phyloP scores from a whole-genome alignment of 2,113 vertebrate species.

The Argyrosomus japonicus region DNA sequence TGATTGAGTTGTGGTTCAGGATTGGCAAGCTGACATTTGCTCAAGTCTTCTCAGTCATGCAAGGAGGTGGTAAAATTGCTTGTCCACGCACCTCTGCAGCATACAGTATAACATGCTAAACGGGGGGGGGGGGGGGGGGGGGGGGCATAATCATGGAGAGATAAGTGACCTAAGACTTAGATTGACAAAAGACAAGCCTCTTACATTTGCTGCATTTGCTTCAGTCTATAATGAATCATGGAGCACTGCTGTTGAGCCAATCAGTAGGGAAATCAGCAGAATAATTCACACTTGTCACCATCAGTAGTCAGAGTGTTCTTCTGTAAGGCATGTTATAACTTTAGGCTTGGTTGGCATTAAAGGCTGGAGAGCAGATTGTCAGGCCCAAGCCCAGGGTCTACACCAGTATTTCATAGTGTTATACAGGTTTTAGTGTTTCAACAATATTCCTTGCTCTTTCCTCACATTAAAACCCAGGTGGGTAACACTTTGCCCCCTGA shows the following conservation, averaged over 20 bases:
- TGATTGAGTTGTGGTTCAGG: constrained; percentile 22
- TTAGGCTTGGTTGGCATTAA: not conserved
- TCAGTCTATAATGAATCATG: not conserved
- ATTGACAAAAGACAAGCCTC: not conserved
- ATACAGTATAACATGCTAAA: constrained; percentile 2
- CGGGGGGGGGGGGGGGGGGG: not conserved
- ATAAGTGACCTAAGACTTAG: not conserved
- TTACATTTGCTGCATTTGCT: not conserved
- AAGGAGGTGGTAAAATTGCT: constrained; percentile 7
- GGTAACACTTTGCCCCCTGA: not conserved
- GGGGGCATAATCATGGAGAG: not conserved
- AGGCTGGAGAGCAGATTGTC: constrained; percentile 1
- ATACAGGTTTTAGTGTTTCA: not conserved
- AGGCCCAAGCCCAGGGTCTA: not conserved
- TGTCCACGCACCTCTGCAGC: constrained; percentile 9
- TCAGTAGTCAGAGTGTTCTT: not conserved
- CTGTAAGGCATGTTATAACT: not conserved
- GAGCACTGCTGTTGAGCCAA: constrained; percentile 4
- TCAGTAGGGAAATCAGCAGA: constrained; percentile 3
- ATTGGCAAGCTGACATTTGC: constrained; percentile 55
- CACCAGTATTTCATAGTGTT: not conserved
- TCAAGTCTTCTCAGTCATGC: constrained; percentile 30
- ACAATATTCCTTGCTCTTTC: not conserved
- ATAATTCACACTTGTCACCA: constrained; percentile 6
- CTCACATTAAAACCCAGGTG: not conserved